phyloP scores from a whole-genome alignment of 2,797 vertebrate species.

The Molossus molossus region DNA sequence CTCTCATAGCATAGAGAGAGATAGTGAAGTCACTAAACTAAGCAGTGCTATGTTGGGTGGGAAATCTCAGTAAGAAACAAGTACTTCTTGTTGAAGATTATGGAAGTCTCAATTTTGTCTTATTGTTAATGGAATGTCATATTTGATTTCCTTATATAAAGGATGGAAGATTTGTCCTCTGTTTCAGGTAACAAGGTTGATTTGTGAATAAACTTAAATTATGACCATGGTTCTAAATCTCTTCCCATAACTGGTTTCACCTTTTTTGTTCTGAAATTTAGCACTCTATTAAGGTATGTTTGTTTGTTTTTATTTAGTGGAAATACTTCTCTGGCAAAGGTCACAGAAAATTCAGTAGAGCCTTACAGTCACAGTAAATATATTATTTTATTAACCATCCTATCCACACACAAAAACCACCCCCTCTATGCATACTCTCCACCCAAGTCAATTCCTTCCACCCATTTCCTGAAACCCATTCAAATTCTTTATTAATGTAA shows the following conservation, averaged over 20 bases:
- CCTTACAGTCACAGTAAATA: conserved; percentile 54
- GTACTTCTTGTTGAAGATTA: conserved; percentile 19
- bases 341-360: conserved; percentile 58
- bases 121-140: conserved; percentile 6
- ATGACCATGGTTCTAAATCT: conserved; percentile 60
- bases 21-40: background rate
- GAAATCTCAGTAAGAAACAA: conserved; percentile 44
- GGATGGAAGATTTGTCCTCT: background rate
- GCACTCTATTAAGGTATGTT: background rate
- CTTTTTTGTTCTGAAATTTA: conserved; percentile 51
- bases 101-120: conserved; percentile 18
- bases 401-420: background rate
- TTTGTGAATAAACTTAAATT: conserved; percentile 64
- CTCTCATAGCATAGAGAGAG: background rate
- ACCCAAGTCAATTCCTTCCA: background rate
- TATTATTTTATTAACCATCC: conserved; percentile 64
- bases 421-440: background rate
- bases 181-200: conserved; percentile 46
- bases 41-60: background rate
- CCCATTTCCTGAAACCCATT: background rate
- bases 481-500: conserved; percentile 70
- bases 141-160: conserved; percentile 55
- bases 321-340: conserved; percentile 65
- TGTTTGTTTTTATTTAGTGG: conserved; percentile 21
- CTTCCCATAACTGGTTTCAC: background rate